Conservation (phyloP, 2,888 invertebrate genomes). For the Hypena proboscidalis region DNA sequence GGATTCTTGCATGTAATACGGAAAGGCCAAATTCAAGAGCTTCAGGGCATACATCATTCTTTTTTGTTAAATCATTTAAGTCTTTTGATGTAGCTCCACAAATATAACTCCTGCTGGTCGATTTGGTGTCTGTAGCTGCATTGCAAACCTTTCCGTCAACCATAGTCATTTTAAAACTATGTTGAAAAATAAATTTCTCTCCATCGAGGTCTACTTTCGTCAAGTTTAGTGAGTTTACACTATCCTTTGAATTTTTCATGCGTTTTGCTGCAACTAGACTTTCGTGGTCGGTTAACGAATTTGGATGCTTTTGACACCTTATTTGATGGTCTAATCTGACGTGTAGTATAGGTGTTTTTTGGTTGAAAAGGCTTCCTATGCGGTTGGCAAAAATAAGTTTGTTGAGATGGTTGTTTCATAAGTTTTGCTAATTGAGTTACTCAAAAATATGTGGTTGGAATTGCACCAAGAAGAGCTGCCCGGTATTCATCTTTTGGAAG, state of each 20-base stretch:
- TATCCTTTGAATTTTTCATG: neutral
- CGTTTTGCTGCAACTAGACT: no score
- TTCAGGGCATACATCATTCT: neutral
- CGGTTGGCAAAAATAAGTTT: neutral
- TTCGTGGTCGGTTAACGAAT: no score
- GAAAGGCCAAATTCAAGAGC: neutral
- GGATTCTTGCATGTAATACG: neutral
- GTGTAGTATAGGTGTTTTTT: neutral
- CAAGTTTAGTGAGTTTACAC: neutral
- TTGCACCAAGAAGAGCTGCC: constrained; percentile 1
- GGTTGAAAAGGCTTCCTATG: no score
- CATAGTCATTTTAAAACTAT: constrained; percentile 1
- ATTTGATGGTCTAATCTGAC: neutral
- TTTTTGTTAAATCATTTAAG: no score
- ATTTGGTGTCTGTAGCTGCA: neutral
- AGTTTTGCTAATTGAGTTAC: neutral
- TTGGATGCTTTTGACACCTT: no score
- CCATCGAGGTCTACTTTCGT: neutral
- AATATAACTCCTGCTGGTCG: neutral
- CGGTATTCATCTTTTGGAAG: constrained; percentile 2
- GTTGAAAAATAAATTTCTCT: neutral
- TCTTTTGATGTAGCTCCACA: neutral
- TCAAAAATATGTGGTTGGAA: neutral
- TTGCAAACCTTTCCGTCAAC: neutral
- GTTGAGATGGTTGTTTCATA: constrained; percentile 5